Evolutionary conservation across 2,888 invertebrate species (phyloP), one percentile per base, ranked within the genome.

Genomic region (Nephrocerus scutellatus): DNA sequence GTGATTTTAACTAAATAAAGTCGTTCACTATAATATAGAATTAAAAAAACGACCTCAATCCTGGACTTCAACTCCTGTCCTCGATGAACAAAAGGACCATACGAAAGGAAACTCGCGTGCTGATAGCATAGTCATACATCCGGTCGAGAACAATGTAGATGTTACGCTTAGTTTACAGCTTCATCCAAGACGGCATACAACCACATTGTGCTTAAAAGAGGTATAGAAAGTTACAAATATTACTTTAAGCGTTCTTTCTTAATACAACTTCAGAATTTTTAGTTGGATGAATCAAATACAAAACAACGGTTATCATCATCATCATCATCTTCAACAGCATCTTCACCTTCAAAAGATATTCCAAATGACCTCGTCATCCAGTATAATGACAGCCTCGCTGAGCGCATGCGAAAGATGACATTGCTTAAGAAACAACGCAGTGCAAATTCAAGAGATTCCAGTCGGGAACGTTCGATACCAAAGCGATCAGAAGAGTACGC

Each of bases 51-150:
- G 70, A 21, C 70, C 70, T 13, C 61, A 79, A 52, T 80, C 84
- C 52, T 88, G 87, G 87, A 83, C 82, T 57, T 88, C 87, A 50
- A 84, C 86, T 51, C 84, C 85, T 53, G 86, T 87, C 70, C 72
- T 87, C 61, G 81, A 80, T 46, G 77, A 78, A 36, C 49, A 46
- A 12, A 44, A 52, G 15, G 49, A 39, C 2, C 38, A 46, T 18
- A 18, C 46, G 15, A 34, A 28, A n/a, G 33, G 26, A 21, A 32
- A 38, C 33, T 22, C 36, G 30, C 32, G 33, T n/a, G 10, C 23
- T 16, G 29, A 16, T 6, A 32, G 34, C 7, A 20, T 43, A 16
- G 10, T 39, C 43, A 31, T 73, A 56, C 63, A 69, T 53, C 76
- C 76, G 50, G 73, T 74, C 54, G 72, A 77, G 43, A 77, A 75